Base-by-base conservation (phyloP, 2,113 vertebrate species). In the Alces alces region DNA sequence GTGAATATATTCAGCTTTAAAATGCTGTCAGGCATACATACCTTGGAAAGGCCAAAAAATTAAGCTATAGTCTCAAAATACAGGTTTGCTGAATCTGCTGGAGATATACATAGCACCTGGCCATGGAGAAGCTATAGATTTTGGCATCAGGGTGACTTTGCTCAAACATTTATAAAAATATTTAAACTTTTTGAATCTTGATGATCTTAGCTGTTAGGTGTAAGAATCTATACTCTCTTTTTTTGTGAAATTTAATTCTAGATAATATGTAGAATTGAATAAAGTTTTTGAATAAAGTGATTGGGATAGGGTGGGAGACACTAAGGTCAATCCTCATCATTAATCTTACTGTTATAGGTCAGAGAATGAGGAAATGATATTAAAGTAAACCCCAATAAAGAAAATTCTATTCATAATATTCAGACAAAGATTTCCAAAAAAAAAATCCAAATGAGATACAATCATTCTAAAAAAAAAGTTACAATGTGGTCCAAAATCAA, bases 31-130 rank as follows among this genome's bases (percentile, higher is more conserved):
- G 13, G 21, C 0, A 86, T 57, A 28, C 21, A 54, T 11, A 84
- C 0, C 19, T 70, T 55, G 0, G 27, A 55, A 91, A 14, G 5
- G 4, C 0, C 11, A 36, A 16, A 36, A 66, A 93, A 55, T 33
- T 58, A 25, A 70, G 47, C 5, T 7, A 45, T 2, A 61, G 2
- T n/a, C 6, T 61, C 7, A 30, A 83, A 58, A 5, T 11, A 36
- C 39, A 39, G 0, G 25, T 60, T 1, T 78, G 11, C 2, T 28
- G 9, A 2, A 36, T 19, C 2, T 28, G 1, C 5, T 36, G 30
- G 16, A 64, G 10, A 25, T 39, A 6, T 3, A 6, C 17, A 19
- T 52, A 7, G 25, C 25, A n/a, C 2, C 12, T 52, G 5, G 3
- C 2, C 8, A 54, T 57, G 33, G 8, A 80, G 13, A 88, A 55